phyloP scores from a whole-genome alignment of 2,888 invertebrate species.

The Eristalinus aeneus region DNA sequence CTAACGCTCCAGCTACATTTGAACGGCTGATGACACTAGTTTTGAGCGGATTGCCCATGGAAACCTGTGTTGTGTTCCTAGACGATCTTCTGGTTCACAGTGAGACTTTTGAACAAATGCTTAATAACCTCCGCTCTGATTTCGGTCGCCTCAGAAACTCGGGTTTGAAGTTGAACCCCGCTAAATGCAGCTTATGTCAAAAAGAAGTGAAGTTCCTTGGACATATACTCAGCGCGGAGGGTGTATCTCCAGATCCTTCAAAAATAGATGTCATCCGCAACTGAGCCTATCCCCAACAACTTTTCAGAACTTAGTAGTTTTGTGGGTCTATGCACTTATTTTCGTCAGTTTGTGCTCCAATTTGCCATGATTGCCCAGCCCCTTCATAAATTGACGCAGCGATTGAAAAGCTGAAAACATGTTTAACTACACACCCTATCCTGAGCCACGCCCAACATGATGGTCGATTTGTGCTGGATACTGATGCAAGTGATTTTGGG shows the following conservation, averaged over 20 bases:
- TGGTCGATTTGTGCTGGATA: background rate
- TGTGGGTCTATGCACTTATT: constrained; percentile 4
- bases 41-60: constrained; percentile 2
- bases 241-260: background rate
- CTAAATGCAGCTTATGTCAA: constrained; percentile 5
- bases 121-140: constrained; percentile 27
- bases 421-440: no score
- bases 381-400: constrained; percentile 16
- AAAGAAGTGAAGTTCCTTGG: constrained; percentile 33
- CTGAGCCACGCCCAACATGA: no score
- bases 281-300: background rate
- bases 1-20: background rate
- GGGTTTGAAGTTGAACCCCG: background rate
- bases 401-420: no score
- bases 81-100: constrained; percentile 7
- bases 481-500: constrained; percentile 21
- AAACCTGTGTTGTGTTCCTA: background rate
- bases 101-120: background rate
- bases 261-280: background rate
- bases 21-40: no score
- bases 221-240: background rate
- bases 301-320: constrained; percentile 2
- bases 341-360: background rate
- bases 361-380: constrained; percentile 18
- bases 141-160: constrained; percentile 1